phyloP scores from a whole-genome alignment of 2,797 vertebrate species.

The Bothrops alternatus region DNA sequence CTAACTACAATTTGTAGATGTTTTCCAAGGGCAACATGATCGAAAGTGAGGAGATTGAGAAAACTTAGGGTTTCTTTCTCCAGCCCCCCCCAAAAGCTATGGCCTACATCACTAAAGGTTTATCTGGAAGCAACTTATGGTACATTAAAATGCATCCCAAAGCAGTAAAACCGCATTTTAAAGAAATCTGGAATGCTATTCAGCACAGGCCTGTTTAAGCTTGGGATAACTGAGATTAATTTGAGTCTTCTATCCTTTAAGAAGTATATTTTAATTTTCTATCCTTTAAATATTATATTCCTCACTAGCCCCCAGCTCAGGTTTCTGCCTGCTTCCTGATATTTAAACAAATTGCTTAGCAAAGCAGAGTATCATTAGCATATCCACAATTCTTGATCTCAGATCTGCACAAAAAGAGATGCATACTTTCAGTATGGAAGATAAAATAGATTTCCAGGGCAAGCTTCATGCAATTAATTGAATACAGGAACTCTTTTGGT shows the following conservation, averaged over 20 bases:
- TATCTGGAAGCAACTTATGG: not conserved
- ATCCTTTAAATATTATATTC: not conserved
- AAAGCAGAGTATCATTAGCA: not conserved
- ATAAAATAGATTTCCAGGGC: not conserved
- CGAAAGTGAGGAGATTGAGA: not conserved
- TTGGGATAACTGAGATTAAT: not conserved
- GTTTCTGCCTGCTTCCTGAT: not conserved
- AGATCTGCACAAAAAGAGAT: not conserved
- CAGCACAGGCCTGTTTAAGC: not conserved
- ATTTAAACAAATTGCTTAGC: not conserved
- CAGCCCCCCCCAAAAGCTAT: no score
- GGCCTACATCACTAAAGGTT: no score
- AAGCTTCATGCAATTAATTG: not conserved
- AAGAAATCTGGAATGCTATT: not conserved
- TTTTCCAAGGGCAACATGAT: not conserved
- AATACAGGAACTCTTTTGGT: not conserved
- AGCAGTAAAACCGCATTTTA: not conserved
- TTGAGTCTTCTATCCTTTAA: not conserved
- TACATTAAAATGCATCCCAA: not conserved
- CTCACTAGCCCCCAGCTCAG: not conserved
- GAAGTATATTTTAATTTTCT: not conserved
- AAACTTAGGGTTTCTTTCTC: not conserved
- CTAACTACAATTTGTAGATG: not conserved
- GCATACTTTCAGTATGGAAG: not conserved
- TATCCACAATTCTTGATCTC: not conserved